phyloP scores from a whole-genome alignment of 2,797 vertebrate species.

The Chiloscyllium punctatum region DNA sequence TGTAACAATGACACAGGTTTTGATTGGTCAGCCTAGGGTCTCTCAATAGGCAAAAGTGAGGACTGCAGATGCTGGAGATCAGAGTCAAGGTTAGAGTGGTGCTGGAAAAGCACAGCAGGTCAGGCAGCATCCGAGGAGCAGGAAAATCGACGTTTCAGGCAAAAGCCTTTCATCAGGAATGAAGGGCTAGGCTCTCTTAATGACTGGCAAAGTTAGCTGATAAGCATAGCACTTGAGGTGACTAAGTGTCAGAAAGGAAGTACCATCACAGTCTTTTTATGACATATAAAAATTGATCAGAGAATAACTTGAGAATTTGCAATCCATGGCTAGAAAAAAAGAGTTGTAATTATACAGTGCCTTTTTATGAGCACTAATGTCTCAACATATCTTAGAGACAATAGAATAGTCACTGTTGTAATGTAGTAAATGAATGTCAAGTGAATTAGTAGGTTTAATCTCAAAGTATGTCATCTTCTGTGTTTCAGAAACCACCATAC shows the following conservation, averaged over 20 bases:
- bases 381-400: not conserved
- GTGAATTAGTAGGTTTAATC: not conserved
- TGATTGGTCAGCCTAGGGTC: not conserved
- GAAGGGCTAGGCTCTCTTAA: not conserved
- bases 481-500: too few relatives aligned
- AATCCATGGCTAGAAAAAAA: not conserved
- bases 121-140: too few relatives aligned
- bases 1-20: not conserved
- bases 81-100: too few relatives aligned
- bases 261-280: too few relatives aligned
- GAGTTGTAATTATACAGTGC: not conserved
- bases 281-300: not conserved
- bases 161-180: too few relatives aligned
- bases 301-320: not conserved
- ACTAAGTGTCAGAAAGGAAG: not conserved
- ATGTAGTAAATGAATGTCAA: not conserved
- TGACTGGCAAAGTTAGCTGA: not conserved
- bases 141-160: too few relatives aligned
- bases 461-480: not conserved
- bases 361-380: not conserved
- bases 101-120: too few relatives aligned
- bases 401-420: not conserved
- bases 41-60: too few relatives aligned
- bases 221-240: not conserved
- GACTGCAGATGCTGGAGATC: too few relatives aligned